Evolutionary conservation across 2,113 vertebrate genomes (phyloP).

Genomic region (Catharus bicknelli): DNA sequence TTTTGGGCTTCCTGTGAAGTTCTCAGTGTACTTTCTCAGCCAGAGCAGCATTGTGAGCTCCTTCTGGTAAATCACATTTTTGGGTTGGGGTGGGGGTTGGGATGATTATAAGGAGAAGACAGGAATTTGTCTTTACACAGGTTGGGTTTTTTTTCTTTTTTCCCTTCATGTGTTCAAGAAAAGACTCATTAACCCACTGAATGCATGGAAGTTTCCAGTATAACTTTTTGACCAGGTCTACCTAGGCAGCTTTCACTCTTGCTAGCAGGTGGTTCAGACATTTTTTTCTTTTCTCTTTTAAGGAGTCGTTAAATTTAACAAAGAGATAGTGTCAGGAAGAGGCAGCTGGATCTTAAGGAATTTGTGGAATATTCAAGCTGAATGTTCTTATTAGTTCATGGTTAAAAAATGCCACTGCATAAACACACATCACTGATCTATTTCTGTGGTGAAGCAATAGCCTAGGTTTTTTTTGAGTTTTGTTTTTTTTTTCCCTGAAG

Average conservation of each 20-base stretch:
- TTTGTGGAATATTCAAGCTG: constrained; percentile 19
- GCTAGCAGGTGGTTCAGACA: background rate
- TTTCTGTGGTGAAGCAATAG: constrained; percentile 18
- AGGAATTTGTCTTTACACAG: constrained; percentile 30
- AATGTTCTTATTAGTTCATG: constrained; percentile 25
- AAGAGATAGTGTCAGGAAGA: background rate
- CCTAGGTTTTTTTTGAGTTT: background rate
- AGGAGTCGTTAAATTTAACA: background rate
- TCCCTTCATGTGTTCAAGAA: background rate
- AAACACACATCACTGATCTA: background rate
- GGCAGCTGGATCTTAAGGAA: constrained; percentile 1
- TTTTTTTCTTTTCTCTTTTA: constrained; percentile 12
- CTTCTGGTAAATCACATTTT: constrained; percentile 69
- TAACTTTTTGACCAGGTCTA: background rate
- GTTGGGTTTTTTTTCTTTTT: background rate
- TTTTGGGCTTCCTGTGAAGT: constrained; percentile 60
- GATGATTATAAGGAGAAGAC: background rate
- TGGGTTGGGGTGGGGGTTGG: background rate
- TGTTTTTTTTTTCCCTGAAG: background rate
- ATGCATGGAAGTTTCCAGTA: background rate
- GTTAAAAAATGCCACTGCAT: constrained; percentile 33
- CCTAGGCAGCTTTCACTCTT: background rate
- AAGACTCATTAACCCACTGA: background rate
- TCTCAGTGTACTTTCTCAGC: constrained; percentile 69
- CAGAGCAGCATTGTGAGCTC: constrained; percentile 51